Conservation (phyloP, 2,888 invertebrate genomes). For the Phengaris arion region DNA sequence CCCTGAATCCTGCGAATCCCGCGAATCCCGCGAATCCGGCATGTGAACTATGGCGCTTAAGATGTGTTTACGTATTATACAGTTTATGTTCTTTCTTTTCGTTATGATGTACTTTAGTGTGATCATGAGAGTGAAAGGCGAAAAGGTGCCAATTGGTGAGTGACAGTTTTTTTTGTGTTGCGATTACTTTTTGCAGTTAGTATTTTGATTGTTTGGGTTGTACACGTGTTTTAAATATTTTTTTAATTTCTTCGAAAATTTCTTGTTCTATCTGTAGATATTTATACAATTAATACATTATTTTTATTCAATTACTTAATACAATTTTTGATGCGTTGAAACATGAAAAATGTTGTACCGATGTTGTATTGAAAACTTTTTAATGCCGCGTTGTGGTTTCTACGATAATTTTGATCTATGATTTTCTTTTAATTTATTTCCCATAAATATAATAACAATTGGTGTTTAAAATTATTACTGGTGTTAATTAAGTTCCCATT, state of each 20-base stretch:
- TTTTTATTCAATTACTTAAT: too few relatives aligned
- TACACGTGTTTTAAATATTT: neutral
- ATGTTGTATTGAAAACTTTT: too few relatives aligned
- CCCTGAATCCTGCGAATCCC: neutral
- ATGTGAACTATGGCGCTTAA: constrained; percentile 46
- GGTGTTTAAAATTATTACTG: neutral
- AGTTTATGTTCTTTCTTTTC: constrained; percentile 51
- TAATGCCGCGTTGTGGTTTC: too few relatives aligned
- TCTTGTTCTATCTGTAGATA: neutral
- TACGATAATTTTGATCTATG: too few relatives aligned
- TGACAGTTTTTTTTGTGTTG: constrained; percentile 32
- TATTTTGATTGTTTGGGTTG: neutral
- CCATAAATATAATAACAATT: neutral
- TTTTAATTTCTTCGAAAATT: neutral
- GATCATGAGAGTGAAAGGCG: constrained; percentile 44
- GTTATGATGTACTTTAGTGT: constrained; percentile 51
- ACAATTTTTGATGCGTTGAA: too few relatives aligned
- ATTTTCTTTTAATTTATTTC: neutral
- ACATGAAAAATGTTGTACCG: too few relatives aligned
- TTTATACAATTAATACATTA: too few relatives aligned
- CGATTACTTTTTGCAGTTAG: neutral
- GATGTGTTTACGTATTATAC: constrained; percentile 48
- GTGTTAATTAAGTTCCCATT: neutral
- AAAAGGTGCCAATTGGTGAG: constrained; percentile 60
- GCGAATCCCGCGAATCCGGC: neutral